Evolutionary conservation across 2,888 invertebrate species (phyloP), one percentile per base, ranked within the genome.

Genomic region (Andrena marginata): DNA sequence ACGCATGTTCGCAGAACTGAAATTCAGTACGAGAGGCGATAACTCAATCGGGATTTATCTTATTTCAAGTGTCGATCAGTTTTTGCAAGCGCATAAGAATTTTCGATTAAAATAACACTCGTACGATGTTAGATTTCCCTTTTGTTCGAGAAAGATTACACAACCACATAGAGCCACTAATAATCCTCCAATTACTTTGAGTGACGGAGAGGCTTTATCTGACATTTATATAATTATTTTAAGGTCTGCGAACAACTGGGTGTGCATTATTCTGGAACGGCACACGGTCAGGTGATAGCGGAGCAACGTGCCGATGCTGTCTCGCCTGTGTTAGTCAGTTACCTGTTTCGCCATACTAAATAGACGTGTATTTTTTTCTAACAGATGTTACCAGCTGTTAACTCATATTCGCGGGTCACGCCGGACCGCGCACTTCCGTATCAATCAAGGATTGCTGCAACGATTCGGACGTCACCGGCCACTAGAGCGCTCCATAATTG

Each of bases 321-420:
- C 10, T 10, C n/a, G 4, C 23, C 48, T 35, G 8, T 0, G 23
- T 8, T 2, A 35, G 29, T 54, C 0, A 0, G n/a, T 42, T 72
- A 13, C 29, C 29, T 31, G 20, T 29, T 31, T 31, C 33, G 10
- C 35, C 13, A 4, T 16, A 56, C 20, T 56, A 23, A 74, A 16
- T 23, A 33, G 23, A 10, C 16, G 26, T 42, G 16, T 42, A 13
- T 26, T 67, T 65, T 29, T 59, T 48, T 8, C 16, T 8, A 33
- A 67, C n/a, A 60, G 20, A 16, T n/a, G 20, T 69, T 77, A 64
- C 59, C 35, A 29, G 48, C 26, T 33, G n/a, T 68, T 68, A 8
- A 13, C 23, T 26, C 7, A 10, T 26, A 31, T 6, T 20, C 23
- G 6, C 23, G 4, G 10, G 33, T 54, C 20, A 54, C 5, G 1